Percentiles rank a stretch among this genome's conserved stretches.
phyloP scores from a whole-genome alignment of 64 coral and sea anemone species.

The Montipora efflorescens region DNA sequence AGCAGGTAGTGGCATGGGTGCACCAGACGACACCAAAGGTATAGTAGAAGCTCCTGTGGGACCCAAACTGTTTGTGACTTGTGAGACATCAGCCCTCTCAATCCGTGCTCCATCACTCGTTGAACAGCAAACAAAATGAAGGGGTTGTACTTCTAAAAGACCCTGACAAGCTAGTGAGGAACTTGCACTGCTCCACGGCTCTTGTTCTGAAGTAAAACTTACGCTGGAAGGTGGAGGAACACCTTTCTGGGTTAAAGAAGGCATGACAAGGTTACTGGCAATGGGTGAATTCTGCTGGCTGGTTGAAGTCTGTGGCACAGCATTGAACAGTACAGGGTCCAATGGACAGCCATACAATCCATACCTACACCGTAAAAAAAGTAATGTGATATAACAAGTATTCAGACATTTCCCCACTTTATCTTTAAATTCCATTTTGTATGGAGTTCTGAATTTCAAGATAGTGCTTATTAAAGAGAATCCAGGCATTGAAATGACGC shows the following conservation, averaged over 20 bases:
- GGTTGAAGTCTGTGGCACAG: conserved; percentile 47
- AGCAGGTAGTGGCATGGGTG: conserved; percentile 22
- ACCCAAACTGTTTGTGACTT: conserved; percentile 52
- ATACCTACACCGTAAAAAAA: conserved; percentile 43
- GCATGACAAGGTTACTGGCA: background rate
- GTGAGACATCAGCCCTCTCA: conserved; percentile 63
- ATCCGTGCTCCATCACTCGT: conserved; percentile 94
- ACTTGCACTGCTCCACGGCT: conserved; percentile 52
- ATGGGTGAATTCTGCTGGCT: background rate
- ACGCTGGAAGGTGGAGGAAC: background rate
- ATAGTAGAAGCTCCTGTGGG: conserved; percentile 7
- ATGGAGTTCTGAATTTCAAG: too few relatives aligned
- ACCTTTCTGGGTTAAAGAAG: conserved; percentile 23
- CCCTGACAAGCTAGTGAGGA: conserved; percentile 72
- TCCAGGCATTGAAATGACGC: too few relatives aligned
- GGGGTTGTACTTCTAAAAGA: conserved; percentile 91
- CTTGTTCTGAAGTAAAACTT: background rate
- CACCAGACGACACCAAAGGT: conserved; percentile 22
- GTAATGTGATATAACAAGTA: background rate
- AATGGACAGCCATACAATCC: conserved; percentile 92
- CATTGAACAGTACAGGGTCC: conserved; percentile 90
- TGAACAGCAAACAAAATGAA: conserved; percentile 93
- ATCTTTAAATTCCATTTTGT: too few relatives aligned
- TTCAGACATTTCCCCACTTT: too few relatives aligned
- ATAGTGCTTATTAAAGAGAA: too few relatives aligned